Evolutionary conservation across 2,113 vertebrate genomes (phyloP).

Genomic region (Notarius lentiginosus): DNA sequence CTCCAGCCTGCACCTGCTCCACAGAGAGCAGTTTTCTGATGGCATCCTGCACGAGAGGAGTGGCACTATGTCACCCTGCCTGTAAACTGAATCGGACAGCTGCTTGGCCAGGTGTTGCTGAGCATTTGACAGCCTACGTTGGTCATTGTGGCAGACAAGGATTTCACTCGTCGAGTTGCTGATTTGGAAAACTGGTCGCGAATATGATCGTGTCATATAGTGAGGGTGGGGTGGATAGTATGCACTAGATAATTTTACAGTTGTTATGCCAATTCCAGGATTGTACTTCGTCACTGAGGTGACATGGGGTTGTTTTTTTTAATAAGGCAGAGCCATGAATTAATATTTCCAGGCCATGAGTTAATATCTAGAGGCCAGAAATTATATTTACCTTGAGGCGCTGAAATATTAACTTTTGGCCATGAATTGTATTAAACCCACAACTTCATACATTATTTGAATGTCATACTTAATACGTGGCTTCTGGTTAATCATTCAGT

Average conservation of each 20-base stretch:
- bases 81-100: slow-evolving; percentile 61
- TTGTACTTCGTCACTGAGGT: neutral
- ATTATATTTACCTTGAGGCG: neutral
- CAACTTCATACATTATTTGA: neutral
- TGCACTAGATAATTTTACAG: slow-evolving; percentile 7
- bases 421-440: neutral
- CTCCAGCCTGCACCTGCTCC: slow-evolving; percentile 21
- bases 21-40: slow-evolving; percentile 35
- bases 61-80: slow-evolving; percentile 57
- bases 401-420: neutral
- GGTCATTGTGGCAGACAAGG: slow-evolving; percentile 46
- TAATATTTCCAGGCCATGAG: neutral
- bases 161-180: slow-evolving; percentile 5
- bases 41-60: slow-evolving; percentile 50
- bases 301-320: neutral
- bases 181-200: neutral
- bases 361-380: neutral
- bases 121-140: slow-evolving; percentile 39
- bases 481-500: neutral
- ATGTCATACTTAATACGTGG: neutral
- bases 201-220: neutral
- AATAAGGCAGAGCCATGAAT: neutral
- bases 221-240: slow-evolving; percentile 12
- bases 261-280: slow-evolving; percentile 13
- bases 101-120: slow-evolving; percentile 55